These are phyloP conservation scores for Hozukius guyotensis DNA, from an alignment of 2,797 vertebrate species.

Conservation along the genomic window DNA sequence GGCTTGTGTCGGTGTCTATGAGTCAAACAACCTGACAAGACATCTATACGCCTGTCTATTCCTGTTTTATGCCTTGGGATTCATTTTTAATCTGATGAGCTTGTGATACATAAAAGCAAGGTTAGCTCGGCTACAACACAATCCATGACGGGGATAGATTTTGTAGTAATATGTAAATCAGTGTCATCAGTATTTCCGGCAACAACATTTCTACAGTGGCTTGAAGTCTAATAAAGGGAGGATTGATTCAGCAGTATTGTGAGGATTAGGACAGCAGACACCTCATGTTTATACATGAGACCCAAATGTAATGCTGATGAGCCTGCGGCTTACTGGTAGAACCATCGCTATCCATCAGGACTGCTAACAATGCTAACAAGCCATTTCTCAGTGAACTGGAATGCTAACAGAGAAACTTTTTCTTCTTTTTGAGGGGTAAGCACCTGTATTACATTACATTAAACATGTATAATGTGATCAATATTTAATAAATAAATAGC, in stretches of 20 bases:
- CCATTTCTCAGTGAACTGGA: slow-evolving; percentile 18
- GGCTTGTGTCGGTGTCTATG: not conserved
- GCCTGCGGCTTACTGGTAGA: slow-evolving; percentile 39
- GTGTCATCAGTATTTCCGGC: slow-evolving; percentile 60
- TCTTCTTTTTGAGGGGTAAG: not conserved
- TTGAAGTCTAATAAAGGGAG: slow-evolving; percentile 60
- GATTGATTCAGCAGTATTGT: slow-evolving; percentile 69
- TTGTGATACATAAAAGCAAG: slow-evolving; percentile 41
- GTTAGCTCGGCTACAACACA: slow-evolving; percentile 20
- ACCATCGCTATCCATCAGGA: slow-evolving; percentile 50
- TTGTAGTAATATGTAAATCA: slow-evolving; percentile 62
- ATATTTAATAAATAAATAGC: not conserved
- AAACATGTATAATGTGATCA: not conserved
- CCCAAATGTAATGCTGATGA: slow-evolving; percentile 70
- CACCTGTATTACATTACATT: too few relatives aligned
- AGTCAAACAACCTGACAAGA: slow-evolving; percentile 10
- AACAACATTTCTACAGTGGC: slow-evolving; percentile 46
- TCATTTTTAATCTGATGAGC: slow-evolving; percentile 45
- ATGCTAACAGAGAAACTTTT: slow-evolving; percentile 13
- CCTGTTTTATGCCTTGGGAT: slow-evolving; percentile 11
- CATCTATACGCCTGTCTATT: not conserved
- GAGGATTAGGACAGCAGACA: slow-evolving; percentile 65
- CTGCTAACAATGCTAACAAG: slow-evolving; percentile 58
- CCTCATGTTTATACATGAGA: slow-evolving; percentile 78
- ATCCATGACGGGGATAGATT: slow-evolving; percentile 28